These are phyloP conservation scores for Uropsilus gracilis DNA, from an alignment of 2,113 vertebrate genomes.

Conservation along the genomic window DNA sequence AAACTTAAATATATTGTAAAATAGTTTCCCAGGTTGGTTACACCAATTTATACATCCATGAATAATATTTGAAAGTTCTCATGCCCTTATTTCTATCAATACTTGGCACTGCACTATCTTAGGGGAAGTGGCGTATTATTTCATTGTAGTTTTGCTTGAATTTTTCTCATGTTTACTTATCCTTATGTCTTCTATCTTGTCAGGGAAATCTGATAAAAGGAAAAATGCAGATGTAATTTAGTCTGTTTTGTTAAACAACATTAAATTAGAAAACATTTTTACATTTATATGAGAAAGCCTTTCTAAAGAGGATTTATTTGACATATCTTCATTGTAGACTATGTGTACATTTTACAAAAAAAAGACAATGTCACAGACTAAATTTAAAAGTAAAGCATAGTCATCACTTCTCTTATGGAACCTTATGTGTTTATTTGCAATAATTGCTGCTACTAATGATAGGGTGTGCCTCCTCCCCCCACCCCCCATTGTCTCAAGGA, in stretches of 20 bases:
- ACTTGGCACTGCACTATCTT: background rate
- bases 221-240: background rate
- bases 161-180: background rate
- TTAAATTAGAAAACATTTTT: background rate
- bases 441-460: background rate
- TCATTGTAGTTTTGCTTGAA: background rate
- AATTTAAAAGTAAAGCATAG: background rate
- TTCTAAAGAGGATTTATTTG: slow-evolving; percentile 6
- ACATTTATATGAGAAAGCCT: background rate
- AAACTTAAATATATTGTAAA: background rate
- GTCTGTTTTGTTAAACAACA: background rate
- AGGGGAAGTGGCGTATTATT: background rate
- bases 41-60: background rate
- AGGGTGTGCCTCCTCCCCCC: no score
- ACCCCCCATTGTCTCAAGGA: no score
- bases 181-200: background rate
- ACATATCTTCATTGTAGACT: slow-evolving; percentile 33
- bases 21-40: background rate
- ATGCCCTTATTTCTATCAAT: background rate
- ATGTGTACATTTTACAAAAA: background rate
- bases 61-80: background rate
- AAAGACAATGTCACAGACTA: background rate
- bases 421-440: background rate
- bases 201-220: background rate
- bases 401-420: slow-evolving; percentile 33